phyloP scores from a whole-genome alignment of 2,888 invertebrate genomes.

The Ornithoptera priamus region DNA sequence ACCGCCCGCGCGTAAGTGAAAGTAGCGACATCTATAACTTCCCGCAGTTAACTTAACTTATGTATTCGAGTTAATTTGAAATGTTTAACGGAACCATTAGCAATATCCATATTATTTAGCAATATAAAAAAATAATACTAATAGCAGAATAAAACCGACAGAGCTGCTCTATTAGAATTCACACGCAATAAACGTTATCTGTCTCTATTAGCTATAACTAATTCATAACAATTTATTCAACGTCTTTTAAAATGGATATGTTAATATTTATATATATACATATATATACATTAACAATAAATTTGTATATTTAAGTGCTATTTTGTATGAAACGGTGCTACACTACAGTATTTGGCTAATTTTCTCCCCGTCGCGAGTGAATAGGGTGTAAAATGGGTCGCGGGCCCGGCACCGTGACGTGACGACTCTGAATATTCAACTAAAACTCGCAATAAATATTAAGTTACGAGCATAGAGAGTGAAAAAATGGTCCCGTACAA shows the following conservation, averaged over 20 bases:
- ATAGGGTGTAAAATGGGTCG: constrained; percentile 29
- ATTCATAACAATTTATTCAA: constrained; percentile 7
- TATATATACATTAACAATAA: constrained; percentile 31
- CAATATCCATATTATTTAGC: neutral
- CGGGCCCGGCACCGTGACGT: constrained; percentile 64
- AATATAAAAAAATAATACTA: neutral
- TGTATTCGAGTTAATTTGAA: neutral
- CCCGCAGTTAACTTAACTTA: no score
- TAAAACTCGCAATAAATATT: constrained; percentile 76
- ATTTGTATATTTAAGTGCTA: constrained; percentile 30
- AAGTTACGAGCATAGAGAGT: constrained; percentile 69
- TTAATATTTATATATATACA: constrained; percentile 7
- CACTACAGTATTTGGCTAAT: neutral
- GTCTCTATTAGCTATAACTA: constrained; percentile 22
- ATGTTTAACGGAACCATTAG: neutral
- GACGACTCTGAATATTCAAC: constrained; percentile 72
- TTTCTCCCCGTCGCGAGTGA: neutral
- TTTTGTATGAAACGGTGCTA: neutral
- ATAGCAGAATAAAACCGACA: neutral
- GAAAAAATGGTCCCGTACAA: constrained; percentile 64
- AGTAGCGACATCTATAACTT: no score
- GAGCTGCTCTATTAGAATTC: constrained; percentile 1
- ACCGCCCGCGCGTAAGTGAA: no score
- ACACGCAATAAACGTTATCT: constrained; percentile 15
- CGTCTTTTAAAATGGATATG: constrained; percentile 16